phyloP scores from a whole-genome alignment of 2,113 vertebrate genomes.

The Plotosus lineatus region DNA sequence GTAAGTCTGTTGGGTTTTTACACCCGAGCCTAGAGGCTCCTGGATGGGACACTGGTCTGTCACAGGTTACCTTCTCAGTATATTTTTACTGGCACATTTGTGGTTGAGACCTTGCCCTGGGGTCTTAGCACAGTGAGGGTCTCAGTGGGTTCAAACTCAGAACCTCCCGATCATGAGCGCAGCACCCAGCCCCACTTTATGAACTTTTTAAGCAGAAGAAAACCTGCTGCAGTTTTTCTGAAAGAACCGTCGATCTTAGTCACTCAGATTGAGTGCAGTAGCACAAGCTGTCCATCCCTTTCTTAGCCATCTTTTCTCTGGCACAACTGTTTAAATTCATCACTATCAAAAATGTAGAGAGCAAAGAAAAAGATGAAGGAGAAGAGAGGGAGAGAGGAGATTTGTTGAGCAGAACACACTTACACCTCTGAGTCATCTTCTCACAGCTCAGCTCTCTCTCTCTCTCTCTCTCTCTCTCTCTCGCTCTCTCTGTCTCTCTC shows the following conservation, averaged over 20 bases:
- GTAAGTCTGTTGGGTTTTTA: too few species aligned
- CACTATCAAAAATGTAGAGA: slow-evolving; percentile 36
- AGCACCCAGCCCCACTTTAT: too few species aligned
- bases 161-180: too few species aligned
- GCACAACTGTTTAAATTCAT: slow-evolving; percentile 43
- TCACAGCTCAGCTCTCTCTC: slow-evolving; percentile 47
- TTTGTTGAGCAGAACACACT: slow-evolving; percentile 54
- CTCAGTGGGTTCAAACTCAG: too few species aligned
- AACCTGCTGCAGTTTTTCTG: slow-evolving; percentile 10
- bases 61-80: too few species aligned
- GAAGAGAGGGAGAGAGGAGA: slow-evolving; percentile 38
- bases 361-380: slow-evolving; percentile 21
- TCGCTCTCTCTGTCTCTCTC: slow-evolving; percentile 42
- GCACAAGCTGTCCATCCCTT: slow-evolving; percentile 27
- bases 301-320: slow-evolving; percentile 31
- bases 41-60: too few species aligned
- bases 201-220: background rate
- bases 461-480: slow-evolving; percentile 41
- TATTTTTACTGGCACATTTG: too few species aligned
- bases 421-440: slow-evolving; percentile 60
- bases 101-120: too few species aligned
- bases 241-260: slow-evolving; percentile 4
- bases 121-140: too few species aligned
- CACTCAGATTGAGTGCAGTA: slow-evolving; percentile 24
- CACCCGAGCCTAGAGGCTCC: too few species aligned